Percentiles rank a stretch among this genome's conserved stretches.
Evolutionary conservation across 2,113 vertebrate genomes (phyloP).

Genomic region (Ammodramus savannarum): DNA sequence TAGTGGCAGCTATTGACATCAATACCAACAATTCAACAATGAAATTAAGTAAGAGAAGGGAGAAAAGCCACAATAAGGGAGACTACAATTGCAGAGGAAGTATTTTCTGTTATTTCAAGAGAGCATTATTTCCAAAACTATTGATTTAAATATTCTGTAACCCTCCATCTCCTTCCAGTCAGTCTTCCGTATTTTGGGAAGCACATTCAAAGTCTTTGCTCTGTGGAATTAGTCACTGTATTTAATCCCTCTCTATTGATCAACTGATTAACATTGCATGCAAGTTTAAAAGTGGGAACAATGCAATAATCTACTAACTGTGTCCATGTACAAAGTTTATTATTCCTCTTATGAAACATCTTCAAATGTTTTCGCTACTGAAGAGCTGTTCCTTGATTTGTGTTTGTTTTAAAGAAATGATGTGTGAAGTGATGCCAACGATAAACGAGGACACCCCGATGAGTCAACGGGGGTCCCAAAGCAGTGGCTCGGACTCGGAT

Average conservation of each 20-base stretch:
- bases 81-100: neutral
- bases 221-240: neutral
- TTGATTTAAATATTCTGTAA: neutral
- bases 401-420: constrained; percentile 83
- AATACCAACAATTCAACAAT: constrained; percentile 5
- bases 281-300: constrained; percentile 36
- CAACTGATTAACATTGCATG: constrained; percentile 29
- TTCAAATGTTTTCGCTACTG: neutral
- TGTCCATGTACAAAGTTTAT: neutral
- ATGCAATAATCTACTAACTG: constrained; percentile 18
- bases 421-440: constrained; percentile 99
- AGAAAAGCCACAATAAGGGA: neutral
- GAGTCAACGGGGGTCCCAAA: constrained; percentile 96
- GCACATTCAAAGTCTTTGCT: neutral
- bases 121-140: neutral
- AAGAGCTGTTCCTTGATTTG: constrained; percentile 4
- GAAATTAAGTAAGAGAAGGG: neutral
- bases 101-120: neutral
- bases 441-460: constrained; percentile 98
- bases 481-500: constrained; percentile 94
- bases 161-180: neutral
- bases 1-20: constrained; percentile 43
- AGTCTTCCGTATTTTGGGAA: neutral
- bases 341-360: neutral
- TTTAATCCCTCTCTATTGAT: constrained; percentile 20